Percentiles rank a stretch among this genome's conserved stretches.
phyloP scores from a whole-genome alignment of 2,888 invertebrate species.

The Meandrusa payeni region DNA sequence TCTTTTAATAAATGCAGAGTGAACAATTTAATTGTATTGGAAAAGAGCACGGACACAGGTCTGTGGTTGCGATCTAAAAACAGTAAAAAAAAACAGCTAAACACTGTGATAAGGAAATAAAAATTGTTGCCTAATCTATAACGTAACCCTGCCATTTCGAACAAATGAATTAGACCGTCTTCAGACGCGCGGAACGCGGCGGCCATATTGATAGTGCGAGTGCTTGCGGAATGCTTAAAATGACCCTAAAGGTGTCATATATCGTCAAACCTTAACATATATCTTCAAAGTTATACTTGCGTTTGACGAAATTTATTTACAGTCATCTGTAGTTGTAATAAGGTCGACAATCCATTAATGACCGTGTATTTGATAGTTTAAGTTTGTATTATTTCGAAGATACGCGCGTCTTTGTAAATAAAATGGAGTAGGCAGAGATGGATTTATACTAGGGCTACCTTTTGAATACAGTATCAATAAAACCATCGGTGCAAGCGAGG shows the following conservation, averaged over 20 bases:
- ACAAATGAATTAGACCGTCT: conserved; percentile 11
- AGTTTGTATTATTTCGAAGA: no score
- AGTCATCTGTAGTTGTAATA: background rate
- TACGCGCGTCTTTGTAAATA: no score
- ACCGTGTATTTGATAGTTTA: no score
- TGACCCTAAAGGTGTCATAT: conserved; percentile 6
- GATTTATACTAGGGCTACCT: no score
- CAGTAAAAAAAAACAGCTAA: no score
- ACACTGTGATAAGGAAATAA: conserved; percentile 16
- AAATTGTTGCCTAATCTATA: conserved; percentile 8
- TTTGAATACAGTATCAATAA: no score
- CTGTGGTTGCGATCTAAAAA: no score
- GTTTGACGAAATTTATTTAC: background rate
- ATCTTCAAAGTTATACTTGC: background rate
- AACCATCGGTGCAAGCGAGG: no score
- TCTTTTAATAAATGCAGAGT: no score
- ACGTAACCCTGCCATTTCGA: conserved; percentile 5
- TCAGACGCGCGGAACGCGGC: conserved; percentile 6
- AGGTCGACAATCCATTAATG: background rate
- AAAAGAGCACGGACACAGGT: no score
- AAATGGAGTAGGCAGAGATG: no score
- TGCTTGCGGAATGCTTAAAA: conserved; percentile 9
- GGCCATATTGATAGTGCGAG: conserved; percentile 2
- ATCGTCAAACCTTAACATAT: background rate
- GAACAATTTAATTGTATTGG: no score